phyloP scores from a whole-genome alignment of 1,140 invertebrate species.

The Trinorchestia longiramus region DNA sequence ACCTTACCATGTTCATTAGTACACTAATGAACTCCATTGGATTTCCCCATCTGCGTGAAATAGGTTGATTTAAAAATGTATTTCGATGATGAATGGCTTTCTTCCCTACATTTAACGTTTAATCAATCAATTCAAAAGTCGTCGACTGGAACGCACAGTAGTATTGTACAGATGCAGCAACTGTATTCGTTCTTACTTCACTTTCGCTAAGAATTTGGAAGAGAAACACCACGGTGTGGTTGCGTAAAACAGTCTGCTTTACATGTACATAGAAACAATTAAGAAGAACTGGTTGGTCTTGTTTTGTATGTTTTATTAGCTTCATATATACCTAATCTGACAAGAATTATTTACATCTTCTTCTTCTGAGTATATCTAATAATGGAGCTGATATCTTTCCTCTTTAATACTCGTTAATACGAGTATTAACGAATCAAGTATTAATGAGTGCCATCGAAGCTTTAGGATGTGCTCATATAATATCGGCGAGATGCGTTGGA shows the following conservation, averaged over 20 bases:
- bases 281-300: neutral
- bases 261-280: neutral
- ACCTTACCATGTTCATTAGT: too few species aligned
- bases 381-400: neutral
- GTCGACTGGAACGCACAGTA: neutral
- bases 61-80: neutral
- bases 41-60: too few species aligned
- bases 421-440: too few species aligned
- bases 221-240: neutral
- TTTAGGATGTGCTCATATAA: neutral
- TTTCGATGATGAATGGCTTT: neutral
- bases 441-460: too few species aligned
- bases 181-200: neutral
- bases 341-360: neutral
- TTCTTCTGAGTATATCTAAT: neutral
- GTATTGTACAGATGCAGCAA: neutral
- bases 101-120: neutral
- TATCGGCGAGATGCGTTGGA: neutral
- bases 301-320: neutral
- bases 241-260: neutral
- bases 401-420: neutral
- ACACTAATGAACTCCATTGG: too few species aligned
- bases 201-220: neutral
- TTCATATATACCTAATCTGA: neutral
- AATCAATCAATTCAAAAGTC: neutral